phyloP scores from a whole-genome alignment of 2,888 invertebrate species.

The Eudemis profundana region DNA sequence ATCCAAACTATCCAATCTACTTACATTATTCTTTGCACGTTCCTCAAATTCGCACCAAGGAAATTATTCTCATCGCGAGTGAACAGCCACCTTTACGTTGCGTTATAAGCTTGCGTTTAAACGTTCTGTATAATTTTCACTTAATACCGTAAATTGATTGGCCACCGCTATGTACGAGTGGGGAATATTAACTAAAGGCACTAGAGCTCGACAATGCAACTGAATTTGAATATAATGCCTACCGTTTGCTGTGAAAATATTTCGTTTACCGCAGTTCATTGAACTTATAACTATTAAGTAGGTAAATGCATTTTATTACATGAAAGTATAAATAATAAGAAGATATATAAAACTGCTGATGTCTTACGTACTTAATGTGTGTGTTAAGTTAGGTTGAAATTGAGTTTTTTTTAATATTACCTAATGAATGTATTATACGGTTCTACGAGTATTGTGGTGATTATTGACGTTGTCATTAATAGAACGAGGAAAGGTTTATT shows the following conservation, averaged over 20 bases:
- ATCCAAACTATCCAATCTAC: too few species aligned
- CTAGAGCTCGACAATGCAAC: conserved; percentile 30
- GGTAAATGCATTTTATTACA: conserved; percentile 1
- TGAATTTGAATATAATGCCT: conserved; percentile 33
- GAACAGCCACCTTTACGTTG: conserved; percentile 15
- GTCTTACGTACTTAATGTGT: background rate
- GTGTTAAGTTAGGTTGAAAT: too few species aligned
- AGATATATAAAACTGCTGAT: background rate
- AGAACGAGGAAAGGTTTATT: conserved; percentile 1
- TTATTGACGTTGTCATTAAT: background rate
- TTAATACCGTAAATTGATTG: conserved; percentile 35
- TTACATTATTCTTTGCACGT: too few species aligned
- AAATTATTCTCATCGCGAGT: too few species aligned
- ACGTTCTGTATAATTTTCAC: conserved; percentile 34
- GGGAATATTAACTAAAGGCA: conserved; percentile 30
- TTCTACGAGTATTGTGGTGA: too few species aligned
- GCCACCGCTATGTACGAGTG: conserved; percentile 14
- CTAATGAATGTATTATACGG: background rate
- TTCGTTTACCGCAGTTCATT: conserved; percentile 35
- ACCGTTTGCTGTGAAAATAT: conserved; percentile 24
- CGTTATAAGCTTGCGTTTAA: conserved; percentile 33
- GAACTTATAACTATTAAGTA: conserved; percentile 16
- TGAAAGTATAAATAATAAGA: conserved; percentile 1
- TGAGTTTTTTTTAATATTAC: too few species aligned
- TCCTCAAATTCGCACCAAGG: too few species aligned